phyloP scores from a whole-genome alignment of 2,888 invertebrate species.

The Nowickia ferox region DNA sequence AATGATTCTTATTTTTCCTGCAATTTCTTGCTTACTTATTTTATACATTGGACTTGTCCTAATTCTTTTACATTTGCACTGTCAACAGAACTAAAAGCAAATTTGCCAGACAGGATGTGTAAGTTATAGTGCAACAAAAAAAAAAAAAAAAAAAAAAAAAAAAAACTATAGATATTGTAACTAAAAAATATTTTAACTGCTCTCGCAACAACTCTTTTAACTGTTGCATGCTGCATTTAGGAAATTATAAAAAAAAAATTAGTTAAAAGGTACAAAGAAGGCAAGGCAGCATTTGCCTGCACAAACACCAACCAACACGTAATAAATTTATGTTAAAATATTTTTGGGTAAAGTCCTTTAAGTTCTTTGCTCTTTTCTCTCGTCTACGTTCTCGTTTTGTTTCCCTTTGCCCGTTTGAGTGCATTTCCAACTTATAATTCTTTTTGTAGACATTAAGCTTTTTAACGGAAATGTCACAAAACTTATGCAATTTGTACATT shows the following conservation, averaged over 20 bases:
- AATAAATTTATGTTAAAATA: conserved; percentile 49
- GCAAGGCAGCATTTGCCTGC: conserved; percentile 8
- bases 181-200: background rate
- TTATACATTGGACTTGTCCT: background rate
- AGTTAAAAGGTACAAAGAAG: conserved; percentile 16
- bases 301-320: conserved; percentile 8
- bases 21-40: background rate
- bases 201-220: background rate
- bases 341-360: conserved; percentile 22
- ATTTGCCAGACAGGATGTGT: background rate
- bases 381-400: background rate
- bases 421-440: conserved; percentile 51
- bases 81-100: conserved; percentile 9
- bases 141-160: too few relatives aligned
- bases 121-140: background rate
- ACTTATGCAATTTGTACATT: conserved; percentile 70
- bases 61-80: conserved; percentile 30
- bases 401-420: background rate
- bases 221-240: conserved; percentile 45
- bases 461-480: conserved; percentile 71
- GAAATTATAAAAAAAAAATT: conserved; percentile 20
- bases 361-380: conserved; percentile 20
- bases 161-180: background rate
- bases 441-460: conserved; percentile 68
- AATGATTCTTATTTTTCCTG: background rate